These are phyloP conservation scores for Buceros bicornis DNA, from an alignment of 2,797 vertebrate species.

Conservation along the genomic window DNA sequence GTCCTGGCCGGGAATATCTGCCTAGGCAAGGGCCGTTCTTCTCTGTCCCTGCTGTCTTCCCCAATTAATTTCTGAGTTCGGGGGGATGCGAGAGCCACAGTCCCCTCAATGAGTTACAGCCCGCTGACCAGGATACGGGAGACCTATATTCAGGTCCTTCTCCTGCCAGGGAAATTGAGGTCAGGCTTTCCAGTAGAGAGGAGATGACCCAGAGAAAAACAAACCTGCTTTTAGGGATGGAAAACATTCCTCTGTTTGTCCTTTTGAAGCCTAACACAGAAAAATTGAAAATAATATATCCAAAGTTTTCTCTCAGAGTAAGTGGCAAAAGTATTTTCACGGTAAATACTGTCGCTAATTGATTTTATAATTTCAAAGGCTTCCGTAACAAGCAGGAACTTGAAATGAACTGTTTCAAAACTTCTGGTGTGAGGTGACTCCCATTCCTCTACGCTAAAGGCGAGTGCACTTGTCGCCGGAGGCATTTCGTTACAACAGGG, in stretches of 20 bases:
- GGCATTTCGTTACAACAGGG: background rate
- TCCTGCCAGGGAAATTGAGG: background rate
- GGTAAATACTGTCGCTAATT: background rate
- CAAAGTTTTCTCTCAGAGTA: background rate
- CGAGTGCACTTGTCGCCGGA: background rate
- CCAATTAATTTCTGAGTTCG: background rate
- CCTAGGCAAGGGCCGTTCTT: background rate
- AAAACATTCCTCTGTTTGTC: background rate
- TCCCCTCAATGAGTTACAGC: background rate
- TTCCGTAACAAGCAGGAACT: background rate
- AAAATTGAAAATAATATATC: background rate
- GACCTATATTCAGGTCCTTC: background rate
- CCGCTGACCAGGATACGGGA: accelerated
- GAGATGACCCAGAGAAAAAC: background rate
- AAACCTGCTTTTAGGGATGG: background rate
- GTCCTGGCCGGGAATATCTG: background rate
- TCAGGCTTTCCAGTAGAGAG: background rate
- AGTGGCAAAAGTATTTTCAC: background rate
- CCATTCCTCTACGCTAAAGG: background rate
- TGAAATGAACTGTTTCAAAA: background rate
- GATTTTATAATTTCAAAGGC: background rate
- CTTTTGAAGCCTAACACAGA: background rate
- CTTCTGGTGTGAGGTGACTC: background rate
- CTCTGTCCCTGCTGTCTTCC: background rate
- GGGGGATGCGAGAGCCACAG: background rate